A percentile compares a stretch with the other conserved stretches of the same genome.
These are phyloP conservation scores for Suricata suricatta DNA, from an alignment of 2,113 vertebrate genomes.

Conservation along the genomic window DNA sequence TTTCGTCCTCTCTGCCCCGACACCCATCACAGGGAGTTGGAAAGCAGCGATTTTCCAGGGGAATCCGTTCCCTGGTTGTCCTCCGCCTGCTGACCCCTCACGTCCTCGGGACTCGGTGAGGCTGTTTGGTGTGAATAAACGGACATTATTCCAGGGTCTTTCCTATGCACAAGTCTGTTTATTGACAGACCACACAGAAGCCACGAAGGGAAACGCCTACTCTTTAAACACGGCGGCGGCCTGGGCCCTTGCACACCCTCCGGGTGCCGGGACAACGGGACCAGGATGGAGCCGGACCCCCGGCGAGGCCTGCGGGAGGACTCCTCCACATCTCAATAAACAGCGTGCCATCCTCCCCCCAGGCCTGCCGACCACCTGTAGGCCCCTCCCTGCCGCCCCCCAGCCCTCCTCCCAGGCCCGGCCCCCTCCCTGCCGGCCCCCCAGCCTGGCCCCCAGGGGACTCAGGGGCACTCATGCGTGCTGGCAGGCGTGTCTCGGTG, in stretches of 20 bases:
- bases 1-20: background rate
- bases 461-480: slow-evolving; percentile 82
- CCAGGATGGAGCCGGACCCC: accelerated
- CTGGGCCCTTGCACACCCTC: accelerated
- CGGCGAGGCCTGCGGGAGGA: accelerated
- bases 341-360: background rate
- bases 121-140: accelerated
- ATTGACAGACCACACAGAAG: background rate
- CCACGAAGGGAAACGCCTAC: accelerated
- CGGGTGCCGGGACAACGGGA: background rate
- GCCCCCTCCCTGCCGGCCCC: background rate
- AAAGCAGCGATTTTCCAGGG: background rate
- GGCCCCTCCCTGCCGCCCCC: background rate
- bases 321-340: background rate
- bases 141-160: background rate
- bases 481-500: slow-evolving; percentile 83
- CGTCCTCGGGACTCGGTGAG: accelerated
- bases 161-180: background rate
- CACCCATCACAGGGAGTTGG: background rate
- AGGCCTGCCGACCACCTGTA: background rate
- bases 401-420: background rate
- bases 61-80: accelerated
- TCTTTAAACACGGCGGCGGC: background rate
- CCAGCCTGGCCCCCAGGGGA: slow-evolving; percentile 75
- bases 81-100: accelerated